phyloP scores from a whole-genome alignment of 1,140 invertebrate species.

The Dryas iulia region DNA sequence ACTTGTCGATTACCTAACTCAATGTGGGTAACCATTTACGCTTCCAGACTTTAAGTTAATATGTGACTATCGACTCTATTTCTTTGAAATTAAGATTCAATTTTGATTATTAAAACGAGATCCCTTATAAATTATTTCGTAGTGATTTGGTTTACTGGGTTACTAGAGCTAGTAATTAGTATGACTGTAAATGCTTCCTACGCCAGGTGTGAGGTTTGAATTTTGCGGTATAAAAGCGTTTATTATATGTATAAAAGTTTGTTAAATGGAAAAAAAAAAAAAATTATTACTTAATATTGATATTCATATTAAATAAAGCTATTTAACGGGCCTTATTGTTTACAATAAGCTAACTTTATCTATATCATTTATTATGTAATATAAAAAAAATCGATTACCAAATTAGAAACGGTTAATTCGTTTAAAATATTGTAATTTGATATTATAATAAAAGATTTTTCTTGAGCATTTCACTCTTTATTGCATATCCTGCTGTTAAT shows the following conservation, averaged over 20 bases:
- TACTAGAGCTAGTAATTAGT: conserved; percentile 5
- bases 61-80: not conserved
- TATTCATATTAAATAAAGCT: too few relatives aligned
- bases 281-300: too few relatives aligned
- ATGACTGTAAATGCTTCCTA: conserved; percentile 1
- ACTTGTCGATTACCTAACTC: not conserved
- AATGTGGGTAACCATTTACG: conserved; percentile 3
- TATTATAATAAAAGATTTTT: too few relatives aligned
- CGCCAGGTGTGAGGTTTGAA: not conserved
- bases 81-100: not conserved
- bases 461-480: too few relatives aligned
- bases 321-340: too few relatives aligned
- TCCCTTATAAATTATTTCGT: conserved; percentile 7
- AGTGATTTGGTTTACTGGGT: conserved; percentile 10
- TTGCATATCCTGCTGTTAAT: too few relatives aligned
- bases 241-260: not conserved
- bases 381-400: too few relatives aligned
- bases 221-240: not conserved
- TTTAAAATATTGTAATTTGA: too few relatives aligned
- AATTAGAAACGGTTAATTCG: too few relatives aligned
- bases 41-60: not conserved
- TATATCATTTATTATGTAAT: too few relatives aligned
- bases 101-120: not conserved
- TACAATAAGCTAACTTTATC: too few relatives aligned
- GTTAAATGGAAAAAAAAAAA: not conserved